A percentile compares a stretch with the other conserved stretches of the same genome.
Evolutionary conservation across 2,113 vertebrate genomes (phyloP).

Genomic region (Rhea pennata): DNA sequence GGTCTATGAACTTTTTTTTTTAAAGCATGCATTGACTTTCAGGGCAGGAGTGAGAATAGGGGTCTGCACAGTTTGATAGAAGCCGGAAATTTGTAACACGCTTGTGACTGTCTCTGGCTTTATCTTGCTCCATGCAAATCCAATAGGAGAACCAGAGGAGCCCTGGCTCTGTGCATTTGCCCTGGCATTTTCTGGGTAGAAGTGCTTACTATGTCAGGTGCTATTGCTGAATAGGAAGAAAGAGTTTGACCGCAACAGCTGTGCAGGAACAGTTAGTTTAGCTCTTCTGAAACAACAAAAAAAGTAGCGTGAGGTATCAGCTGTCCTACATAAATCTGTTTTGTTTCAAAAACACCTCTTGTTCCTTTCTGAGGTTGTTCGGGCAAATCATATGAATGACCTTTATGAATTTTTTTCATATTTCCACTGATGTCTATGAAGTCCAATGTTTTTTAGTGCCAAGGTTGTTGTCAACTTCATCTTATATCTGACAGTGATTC

Average conservation of each 20-base stretch:
- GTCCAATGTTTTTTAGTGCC: neutral
- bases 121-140: neutral
- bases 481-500: slow-evolving; percentile 15
- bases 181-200: neutral
- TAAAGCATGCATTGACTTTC: neutral
- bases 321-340: slow-evolving; percentile 35
- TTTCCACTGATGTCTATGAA: neutral
- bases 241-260: neutral
- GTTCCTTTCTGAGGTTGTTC: slow-evolving; percentile 18
- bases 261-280: slow-evolving; percentile 8
- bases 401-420: neutral
- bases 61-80: neutral
- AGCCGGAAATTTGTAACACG: neutral
- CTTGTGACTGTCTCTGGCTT: neutral
- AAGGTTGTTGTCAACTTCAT: neutral
- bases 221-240: neutral
- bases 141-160: neutral
- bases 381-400: neutral
- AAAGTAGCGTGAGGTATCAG: neutral
- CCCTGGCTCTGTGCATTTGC: neutral
- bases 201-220: neutral
- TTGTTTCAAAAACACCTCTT: slow-evolving; percentile 20
- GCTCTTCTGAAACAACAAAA: neutral
- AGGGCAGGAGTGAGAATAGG: neutral
- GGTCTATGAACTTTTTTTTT: neutral